Base-by-base conservation (phyloP, 2,797 vertebrate genomes). In the Siniperca undulata region DNA sequence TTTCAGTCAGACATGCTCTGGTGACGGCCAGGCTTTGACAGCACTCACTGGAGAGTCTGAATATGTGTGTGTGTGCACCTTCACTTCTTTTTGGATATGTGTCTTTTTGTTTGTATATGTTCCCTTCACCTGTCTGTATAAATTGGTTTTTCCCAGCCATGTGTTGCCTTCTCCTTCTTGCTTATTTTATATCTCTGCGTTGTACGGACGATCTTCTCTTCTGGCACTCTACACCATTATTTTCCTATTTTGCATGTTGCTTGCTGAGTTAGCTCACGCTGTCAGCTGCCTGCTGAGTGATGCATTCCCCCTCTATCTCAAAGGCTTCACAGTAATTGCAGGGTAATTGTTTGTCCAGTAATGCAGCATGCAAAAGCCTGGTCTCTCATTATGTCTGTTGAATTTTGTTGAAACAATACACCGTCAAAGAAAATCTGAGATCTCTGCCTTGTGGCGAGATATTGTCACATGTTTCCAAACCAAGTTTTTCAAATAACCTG, bases 231-330 rank as follows among this genome's bases (percentile, higher is more conserved):
- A 22, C 80, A 61, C 84, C 69, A 82, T 90, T 89, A 91, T 89
- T 86, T 90, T 86, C 60, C 84, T 81, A 70, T 85, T 92, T 86
- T 90, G 90, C 88, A 91, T 92, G 87, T 83, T 27, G 60, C 83
- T 86, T 86, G 88, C 86, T 86, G 90, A 91, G 87, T 78, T 89
- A 83, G 88, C 90, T 71, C 84, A 46, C n/a, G 53, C 86, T 86
- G 91, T 89, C 91, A 80, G 80, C 82, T 36, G 81, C 87, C 83
- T 70, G 86, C 89, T 86, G 90, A 91, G 83, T 85, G 87, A 91
- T 82, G 70, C 87, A 85, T 90, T 86, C 69, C 72, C 53, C 55
- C 75, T 85, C 79, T 22, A 80, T 90, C 81, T 80, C 76, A 27
- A 81, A 86, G 83, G 74, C 89, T 66, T 84, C 65, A 7, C 67